Evolutionary conservation across 2,888 invertebrate genomes (phyloP).

Genomic region (Erynnis tages): DNA sequence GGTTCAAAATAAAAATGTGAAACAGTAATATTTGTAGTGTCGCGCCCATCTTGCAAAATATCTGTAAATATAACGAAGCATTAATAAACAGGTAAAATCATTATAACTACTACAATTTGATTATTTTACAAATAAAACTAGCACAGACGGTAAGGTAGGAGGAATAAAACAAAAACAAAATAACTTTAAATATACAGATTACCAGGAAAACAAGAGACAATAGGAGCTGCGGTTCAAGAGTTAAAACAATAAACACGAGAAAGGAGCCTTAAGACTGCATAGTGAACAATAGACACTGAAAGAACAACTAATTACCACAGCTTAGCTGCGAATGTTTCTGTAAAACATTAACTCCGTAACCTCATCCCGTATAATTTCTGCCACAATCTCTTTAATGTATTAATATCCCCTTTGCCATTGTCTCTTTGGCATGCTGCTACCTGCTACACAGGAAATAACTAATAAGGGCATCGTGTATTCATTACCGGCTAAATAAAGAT

Average conservation of each 20-base stretch:
- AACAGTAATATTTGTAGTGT: too few relatives aligned
- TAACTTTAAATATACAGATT: constrained; percentile 14
- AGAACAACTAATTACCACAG: constrained; percentile 19
- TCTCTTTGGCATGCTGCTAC: too few relatives aligned
- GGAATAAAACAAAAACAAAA: not conserved
- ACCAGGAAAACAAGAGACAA: constrained; percentile 31
- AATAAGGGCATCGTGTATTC: too few relatives aligned
- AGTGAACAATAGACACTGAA: constrained; percentile 19
- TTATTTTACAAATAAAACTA: not conserved
- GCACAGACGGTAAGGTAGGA: not conserved
- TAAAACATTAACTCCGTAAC: constrained; percentile 1
- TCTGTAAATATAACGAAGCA: too few relatives aligned
- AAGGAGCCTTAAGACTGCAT: constrained; percentile 1
- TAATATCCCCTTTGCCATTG: too few relatives aligned
- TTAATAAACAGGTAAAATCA: too few relatives aligned
- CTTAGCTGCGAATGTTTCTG: constrained; percentile 9
- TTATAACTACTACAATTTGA: too few relatives aligned
- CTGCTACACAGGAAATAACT: too few relatives aligned
- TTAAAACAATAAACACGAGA: constrained; percentile 25
- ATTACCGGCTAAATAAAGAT: too few relatives aligned
- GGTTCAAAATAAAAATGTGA: too few relatives aligned
- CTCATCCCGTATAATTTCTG: not conserved
- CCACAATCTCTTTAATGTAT: not conserved
- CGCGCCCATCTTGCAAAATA: too few relatives aligned
- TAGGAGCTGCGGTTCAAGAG: constrained; percentile 19